phyloP scores from a whole-genome alignment of 1,140 invertebrate species.

The Manduca sexta region DNA sequence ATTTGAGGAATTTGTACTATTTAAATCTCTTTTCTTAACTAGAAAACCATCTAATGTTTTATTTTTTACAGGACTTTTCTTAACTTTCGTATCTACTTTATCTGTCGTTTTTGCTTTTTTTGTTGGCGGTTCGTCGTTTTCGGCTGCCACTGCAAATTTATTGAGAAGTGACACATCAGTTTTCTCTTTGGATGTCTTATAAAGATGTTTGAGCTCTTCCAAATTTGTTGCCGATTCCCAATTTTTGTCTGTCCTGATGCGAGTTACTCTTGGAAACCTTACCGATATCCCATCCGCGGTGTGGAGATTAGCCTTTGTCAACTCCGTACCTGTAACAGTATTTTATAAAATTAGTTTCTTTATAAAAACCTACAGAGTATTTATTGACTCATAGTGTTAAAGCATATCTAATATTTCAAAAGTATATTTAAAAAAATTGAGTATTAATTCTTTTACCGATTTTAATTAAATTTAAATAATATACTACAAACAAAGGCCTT shows the following conservation, averaged over 20 bases:
- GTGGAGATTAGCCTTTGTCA: constrained; percentile 88
- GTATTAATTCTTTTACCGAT: too few species aligned
- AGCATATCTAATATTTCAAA: too few species aligned
- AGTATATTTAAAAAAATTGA: too few species aligned
- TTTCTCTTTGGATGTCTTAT: constrained; percentile 79
- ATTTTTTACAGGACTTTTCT: constrained; percentile 12
- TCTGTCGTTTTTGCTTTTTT: constrained; percentile 44
- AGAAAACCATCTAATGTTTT: constrained; percentile 30
- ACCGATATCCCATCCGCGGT: constrained; percentile 95
- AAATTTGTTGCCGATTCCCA: constrained; percentile 89
- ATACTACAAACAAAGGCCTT: too few species aligned
- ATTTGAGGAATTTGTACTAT: constrained; percentile 14
- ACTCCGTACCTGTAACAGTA: constrained; percentile 81
- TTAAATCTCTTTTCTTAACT: constrained; percentile 18
- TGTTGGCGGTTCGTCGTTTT: constrained; percentile 31
- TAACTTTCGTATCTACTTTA: constrained; percentile 16
- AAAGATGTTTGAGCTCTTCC: constrained; percentile 79
- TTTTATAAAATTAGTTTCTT: not conserved
- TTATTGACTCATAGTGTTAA: too few species aligned
- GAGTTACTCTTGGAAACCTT: constrained; percentile 91
- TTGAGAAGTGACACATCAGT: constrained; percentile 78
- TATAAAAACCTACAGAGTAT: too few species aligned
- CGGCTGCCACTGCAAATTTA: constrained; percentile 53
- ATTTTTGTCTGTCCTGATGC: constrained; percentile 87
- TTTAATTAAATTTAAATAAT: too few species aligned